These are phyloP conservation scores for Diacarnus erythraeanus DNA, from an alignment of 37 sponge, comb jelly and placozoan genomes.

Conservation along the genomic window DNA sequence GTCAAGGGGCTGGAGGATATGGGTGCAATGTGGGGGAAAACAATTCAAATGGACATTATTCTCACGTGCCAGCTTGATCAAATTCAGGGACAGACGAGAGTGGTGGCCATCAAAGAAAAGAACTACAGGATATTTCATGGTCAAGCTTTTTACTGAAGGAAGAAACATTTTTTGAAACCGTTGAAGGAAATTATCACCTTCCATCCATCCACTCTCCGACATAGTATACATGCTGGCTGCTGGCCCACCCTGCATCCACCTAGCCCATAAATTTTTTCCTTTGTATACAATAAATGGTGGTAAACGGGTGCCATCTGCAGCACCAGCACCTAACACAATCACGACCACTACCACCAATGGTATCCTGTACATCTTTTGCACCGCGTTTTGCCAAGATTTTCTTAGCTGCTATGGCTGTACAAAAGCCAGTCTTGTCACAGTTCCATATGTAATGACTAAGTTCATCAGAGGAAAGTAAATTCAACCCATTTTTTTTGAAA, in stretches of 20 bases:
- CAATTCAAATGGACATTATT: constrained; percentile 43
- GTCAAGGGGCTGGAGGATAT: constrained; percentile 56
- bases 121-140: constrained; percentile 23
- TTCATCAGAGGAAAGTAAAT: constrained; percentile 2
- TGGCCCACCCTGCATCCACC: constrained; percentile 52
- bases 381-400: constrained; percentile 31
- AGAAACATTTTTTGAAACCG: constrained; percentile 55
- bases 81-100: constrained; percentile 30
- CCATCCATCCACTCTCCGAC: constrained; percentile 66
- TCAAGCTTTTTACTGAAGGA: constrained; percentile 23
- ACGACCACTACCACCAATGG: constrained; percentile 50
- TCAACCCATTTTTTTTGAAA: background rate
- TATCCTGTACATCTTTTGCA: constrained; percentile 53
- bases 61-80: constrained; percentile 25
- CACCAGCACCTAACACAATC: constrained; percentile 37
- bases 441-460: constrained; percentile 41
- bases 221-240: constrained; percentile 38
- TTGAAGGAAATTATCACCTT: constrained; percentile 27
- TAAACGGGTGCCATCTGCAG: constrained; percentile 47
- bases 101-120: constrained; percentile 75
- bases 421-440: constrained; percentile 58
- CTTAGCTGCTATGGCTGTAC: constrained; percentile 30
- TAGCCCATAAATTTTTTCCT: constrained; percentile 52
- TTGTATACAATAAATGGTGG: constrained; percentile 70
- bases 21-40: constrained; percentile 61